phyloP scores from a whole-genome alignment of 2,888 invertebrate genomes.

The Dynastes maya region DNA sequence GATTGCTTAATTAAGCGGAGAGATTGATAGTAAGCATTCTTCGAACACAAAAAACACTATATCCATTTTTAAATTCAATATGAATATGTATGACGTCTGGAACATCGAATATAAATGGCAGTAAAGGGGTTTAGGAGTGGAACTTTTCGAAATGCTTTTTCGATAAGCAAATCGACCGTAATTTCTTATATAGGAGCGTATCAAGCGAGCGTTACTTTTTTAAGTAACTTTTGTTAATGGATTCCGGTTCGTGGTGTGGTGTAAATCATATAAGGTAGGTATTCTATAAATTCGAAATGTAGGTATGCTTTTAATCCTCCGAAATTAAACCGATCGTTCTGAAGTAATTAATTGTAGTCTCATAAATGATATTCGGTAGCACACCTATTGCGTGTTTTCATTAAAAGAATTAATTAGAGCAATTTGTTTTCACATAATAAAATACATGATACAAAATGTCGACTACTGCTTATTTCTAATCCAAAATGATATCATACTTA shows the following conservation, averaged over 20 bases:
- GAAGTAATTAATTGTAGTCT: not conserved
- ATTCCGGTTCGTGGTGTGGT: not conserved
- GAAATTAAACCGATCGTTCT: not conserved
- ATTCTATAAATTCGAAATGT: not conserved
- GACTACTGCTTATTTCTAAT: conserved; percentile 2
- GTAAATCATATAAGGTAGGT: not conserved
- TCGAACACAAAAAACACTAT: not conserved
- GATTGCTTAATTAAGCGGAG: conserved; percentile 28
- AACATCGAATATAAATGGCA: not conserved
- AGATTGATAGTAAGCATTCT: conserved; percentile 21
- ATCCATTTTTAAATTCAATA: not conserved
- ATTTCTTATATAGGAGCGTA: not conserved
- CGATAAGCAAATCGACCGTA: conserved; percentile 5
- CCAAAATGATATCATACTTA: not conserved
- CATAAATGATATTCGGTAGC: conserved; percentile 14
- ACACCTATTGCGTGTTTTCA: conserved; percentile 4
- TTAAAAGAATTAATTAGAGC: not conserved
- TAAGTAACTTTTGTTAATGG: conserved; percentile 10
- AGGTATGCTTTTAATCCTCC: not conserved
- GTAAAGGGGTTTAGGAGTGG: not conserved
- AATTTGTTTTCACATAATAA: conserved; percentile 1
- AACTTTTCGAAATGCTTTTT: not conserved
- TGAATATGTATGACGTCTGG: conserved; percentile 9
- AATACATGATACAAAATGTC: not conserved
- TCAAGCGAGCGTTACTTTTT: not conserved